These are phyloP conservation scores for Sisor rabdophorus DNA, from an alignment of 2,113 vertebrate species.

Conservation along the genomic window DNA sequence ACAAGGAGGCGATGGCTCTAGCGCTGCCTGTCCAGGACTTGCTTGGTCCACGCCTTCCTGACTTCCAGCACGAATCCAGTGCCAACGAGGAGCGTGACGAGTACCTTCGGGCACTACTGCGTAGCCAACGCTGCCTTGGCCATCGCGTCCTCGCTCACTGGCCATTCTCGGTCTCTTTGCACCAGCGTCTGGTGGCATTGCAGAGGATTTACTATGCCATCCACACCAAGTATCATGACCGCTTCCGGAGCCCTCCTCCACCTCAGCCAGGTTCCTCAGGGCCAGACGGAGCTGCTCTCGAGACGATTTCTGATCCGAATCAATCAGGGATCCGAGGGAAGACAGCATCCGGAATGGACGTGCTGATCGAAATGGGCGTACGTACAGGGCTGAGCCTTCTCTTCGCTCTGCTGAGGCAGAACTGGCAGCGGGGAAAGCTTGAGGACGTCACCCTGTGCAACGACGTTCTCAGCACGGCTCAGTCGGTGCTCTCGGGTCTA, in stretches of 20 bases:
- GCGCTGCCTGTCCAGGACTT: slow-evolving; percentile 74
- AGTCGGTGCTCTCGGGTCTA: slow-evolving; percentile 70
- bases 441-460: slow-evolving; percentile 72
- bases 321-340: slow-evolving; percentile 52
- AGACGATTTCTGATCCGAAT: slow-evolving; percentile 61
- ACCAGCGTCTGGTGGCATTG: slow-evolving; percentile 69
- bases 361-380: slow-evolving; percentile 78
- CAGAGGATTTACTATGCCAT: slow-evolving; percentile 76
- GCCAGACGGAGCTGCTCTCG: slow-evolving; percentile 59
- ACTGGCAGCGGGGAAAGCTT: slow-evolving; percentile 63
- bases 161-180: slow-evolving; percentile 69
- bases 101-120: slow-evolving; percentile 71
- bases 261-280: slow-evolving; percentile 59
- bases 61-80: slow-evolving; percentile 73
- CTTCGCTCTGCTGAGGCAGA: slow-evolving; percentile 74
- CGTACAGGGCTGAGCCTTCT: slow-evolving; percentile 76
- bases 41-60: slow-evolving; percentile 71
- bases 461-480: slow-evolving; percentile 73
- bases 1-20: slow-evolving; percentile 74
- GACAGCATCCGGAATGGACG: slow-evolving; percentile 71
- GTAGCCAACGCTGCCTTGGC: slow-evolving; percentile 73
- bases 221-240: slow-evolving; percentile 77
- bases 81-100: slow-evolving; percentile 72
- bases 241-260: slow-evolving; percentile 61
- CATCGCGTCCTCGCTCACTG: slow-evolving; percentile 69